A percentile compares a stretch with the other conserved stretches of the same genome.
Evolutionary conservation across 2,797 vertebrate species (phyloP).

Genomic region (Macropodus opercularis): DNA sequence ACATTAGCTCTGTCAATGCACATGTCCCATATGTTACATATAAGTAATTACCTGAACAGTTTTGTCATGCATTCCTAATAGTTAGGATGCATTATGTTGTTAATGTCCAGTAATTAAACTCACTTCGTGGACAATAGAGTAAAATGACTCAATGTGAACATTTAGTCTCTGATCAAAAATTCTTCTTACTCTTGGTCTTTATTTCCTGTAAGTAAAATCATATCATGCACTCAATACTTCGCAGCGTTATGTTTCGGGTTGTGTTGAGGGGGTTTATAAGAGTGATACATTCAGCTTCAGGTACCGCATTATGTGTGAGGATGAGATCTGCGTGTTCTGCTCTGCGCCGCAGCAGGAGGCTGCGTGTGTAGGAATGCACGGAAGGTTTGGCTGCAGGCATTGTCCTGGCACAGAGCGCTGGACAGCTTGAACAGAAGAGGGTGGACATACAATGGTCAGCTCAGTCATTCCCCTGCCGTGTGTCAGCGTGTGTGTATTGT

Average conservation of each 20-base stretch:
- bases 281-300: no score
- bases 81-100: no score
- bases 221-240: no score
- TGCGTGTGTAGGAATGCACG: constrained; percentile 40
- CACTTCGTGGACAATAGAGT: background rate
- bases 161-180: background rate
- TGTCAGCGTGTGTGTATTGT: background rate
- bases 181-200: no score
- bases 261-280: no score
- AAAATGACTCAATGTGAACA: background rate
- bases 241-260: no score
- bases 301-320: background rate
- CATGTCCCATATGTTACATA: no score
- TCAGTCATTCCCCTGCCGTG: constrained; percentile 18
- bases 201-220: no score
- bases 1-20: no score
- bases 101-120: no score
- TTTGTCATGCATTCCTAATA: no score
- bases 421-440: constrained; percentile 65
- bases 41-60: no score
- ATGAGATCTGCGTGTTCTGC: background rate
- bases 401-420: constrained; percentile 44
- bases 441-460: constrained; percentile 68
- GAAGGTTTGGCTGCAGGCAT: constrained; percentile 40
- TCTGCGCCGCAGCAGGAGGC: constrained; percentile 20